phyloP scores from a whole-genome alignment of 2,888 invertebrate species.

The Dolomedes plantarius region DNA sequence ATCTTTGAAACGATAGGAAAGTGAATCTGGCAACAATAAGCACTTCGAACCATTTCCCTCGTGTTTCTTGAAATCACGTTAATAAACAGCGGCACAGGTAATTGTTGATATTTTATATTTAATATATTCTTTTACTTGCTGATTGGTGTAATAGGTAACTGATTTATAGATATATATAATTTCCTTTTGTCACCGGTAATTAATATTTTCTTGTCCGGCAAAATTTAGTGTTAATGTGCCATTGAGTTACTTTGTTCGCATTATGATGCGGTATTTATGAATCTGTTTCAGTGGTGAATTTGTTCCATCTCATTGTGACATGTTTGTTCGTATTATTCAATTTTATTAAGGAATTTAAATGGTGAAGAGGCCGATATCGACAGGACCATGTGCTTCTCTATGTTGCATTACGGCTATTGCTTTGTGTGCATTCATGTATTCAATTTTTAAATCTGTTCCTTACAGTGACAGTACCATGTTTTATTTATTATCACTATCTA shows the following conservation, averaged over 20 bases:
- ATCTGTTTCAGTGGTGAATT: no score
- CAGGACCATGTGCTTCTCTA: no score
- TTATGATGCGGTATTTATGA: no score
- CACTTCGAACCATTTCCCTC: conserved; percentile 57
- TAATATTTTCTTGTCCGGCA: conserved; percentile 13
- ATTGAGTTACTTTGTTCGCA: conserved; percentile 25
- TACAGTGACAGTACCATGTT: no score
- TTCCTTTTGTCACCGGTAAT: neutral
- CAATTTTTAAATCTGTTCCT: neutral
- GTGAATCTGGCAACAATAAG: conserved; percentile 36
- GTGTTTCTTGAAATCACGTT: conserved; percentile 40
- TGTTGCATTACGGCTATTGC: no score
- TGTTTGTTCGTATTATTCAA: no score
- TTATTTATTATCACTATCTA: neutral
- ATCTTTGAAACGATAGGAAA: neutral
- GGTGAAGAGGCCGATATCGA: no score
- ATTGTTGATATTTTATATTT: neutral
- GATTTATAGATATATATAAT: neutral
- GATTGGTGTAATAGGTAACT: conserved; percentile 5
- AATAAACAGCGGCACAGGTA: conserved; percentile 20
- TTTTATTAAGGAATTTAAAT: no score
- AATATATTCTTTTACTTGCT: neutral
- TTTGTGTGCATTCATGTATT: neutral
- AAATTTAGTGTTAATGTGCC: conserved; percentile 20
- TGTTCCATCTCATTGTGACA: no score